A percentile compares a stretch with the other conserved stretches of the same genome.
Conservation (phyloP, 1,140 invertebrate species). For the Lepidurus couesii region DNA sequence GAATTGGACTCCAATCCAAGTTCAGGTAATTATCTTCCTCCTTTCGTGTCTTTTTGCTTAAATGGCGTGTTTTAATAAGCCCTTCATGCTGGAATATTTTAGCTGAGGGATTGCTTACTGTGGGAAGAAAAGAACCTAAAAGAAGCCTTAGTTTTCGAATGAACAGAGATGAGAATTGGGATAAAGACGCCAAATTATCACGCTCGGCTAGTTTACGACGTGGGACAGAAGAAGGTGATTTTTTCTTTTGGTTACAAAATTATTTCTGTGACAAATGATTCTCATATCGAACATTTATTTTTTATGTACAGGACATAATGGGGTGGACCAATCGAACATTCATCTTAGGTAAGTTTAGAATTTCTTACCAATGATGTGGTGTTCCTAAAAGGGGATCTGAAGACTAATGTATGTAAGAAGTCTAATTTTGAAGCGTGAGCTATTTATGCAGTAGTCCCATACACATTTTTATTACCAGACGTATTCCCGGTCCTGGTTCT, state of each 20-base stretch:
- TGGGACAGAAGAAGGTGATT: conserved; percentile 1
- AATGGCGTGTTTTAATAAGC: neutral
- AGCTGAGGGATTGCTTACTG: conserved; percentile 12
- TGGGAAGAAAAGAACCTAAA: conserved; percentile 4
- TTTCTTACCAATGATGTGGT: neutral
- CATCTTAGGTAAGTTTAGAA: neutral
- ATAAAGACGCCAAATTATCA: conserved; percentile 19
- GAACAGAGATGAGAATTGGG: conserved; percentile 15
- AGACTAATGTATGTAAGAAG: neutral
- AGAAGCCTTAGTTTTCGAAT: conserved; percentile 15
- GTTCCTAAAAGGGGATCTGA: neutral
- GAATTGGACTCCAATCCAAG: neutral
- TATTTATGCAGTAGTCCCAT: neutral
- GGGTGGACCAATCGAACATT: neutral
- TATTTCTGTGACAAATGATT: neutral
- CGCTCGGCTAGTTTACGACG: conserved; percentile 13
- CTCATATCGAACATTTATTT: neutral
- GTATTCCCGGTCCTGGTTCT: neutral
- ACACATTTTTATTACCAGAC: conserved; percentile 12
- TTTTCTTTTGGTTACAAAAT: neutral
- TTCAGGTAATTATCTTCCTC: neutral
- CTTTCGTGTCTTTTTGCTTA: neutral
- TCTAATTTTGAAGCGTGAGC: neutral
- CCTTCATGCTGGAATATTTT: conserved; percentile 6
- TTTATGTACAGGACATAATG: neutral